Evolutionary conservation across 2,113 vertebrate genomes (phyloP).

Genomic region (Mellivora capensis): DNA sequence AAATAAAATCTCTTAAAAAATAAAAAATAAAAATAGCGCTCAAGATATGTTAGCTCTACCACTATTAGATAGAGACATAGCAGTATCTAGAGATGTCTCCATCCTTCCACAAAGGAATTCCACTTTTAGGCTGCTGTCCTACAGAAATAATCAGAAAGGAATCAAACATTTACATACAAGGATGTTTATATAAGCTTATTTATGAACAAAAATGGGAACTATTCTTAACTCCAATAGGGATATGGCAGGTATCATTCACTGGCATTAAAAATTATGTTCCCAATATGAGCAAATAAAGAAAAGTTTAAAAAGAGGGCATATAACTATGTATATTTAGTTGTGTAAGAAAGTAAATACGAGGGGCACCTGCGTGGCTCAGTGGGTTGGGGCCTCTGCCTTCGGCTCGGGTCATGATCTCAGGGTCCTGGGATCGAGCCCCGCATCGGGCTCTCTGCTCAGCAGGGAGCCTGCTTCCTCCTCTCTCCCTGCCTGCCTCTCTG

Average conservation of each 20-base stretch:
- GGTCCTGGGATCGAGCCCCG: too few species aligned
- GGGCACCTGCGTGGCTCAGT: too few species aligned
- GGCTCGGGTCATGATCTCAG: too few species aligned
- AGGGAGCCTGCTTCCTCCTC: too few species aligned
- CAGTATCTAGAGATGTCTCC: background rate
- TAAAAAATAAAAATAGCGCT: background rate
- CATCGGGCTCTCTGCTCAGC: too few species aligned
- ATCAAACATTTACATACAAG: background rate
- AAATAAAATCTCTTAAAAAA: too few species aligned
- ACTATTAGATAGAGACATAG: rapidly evolving
- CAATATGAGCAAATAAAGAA: background rate
- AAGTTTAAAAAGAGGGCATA: too few species aligned
- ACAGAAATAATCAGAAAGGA: background rate
- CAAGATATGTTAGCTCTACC: background rate
- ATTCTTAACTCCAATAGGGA: background rate
- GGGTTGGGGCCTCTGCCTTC: too few species aligned
- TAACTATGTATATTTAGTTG: background rate
- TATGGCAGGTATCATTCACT: background rate
- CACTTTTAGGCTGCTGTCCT: background rate
- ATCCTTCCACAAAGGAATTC: background rate
- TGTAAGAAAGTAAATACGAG: background rate
- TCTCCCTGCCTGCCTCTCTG: too few species aligned
- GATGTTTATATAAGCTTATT: background rate
- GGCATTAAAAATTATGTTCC: background rate
- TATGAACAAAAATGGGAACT: background rate